Evolutionary conservation across 2,888 invertebrate genomes (phyloP).

Genomic region (Drosophila fungiperda): DNA sequence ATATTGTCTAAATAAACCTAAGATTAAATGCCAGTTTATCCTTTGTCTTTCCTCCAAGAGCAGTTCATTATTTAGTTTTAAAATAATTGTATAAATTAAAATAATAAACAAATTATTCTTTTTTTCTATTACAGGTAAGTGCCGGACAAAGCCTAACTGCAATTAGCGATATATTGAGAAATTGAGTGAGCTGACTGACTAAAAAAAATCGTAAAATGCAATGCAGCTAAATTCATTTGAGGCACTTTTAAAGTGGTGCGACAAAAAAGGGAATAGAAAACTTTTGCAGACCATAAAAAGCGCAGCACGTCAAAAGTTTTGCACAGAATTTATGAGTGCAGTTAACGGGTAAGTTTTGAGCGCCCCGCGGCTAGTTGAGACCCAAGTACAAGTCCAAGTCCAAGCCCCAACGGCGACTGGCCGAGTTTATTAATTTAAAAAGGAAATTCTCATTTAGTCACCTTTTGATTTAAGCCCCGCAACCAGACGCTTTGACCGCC

Average conservation of each 20-base stretch:
- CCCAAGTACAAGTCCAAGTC: constrained; percentile 29
- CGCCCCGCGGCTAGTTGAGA: constrained; percentile 25
- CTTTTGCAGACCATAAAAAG: constrained; percentile 60
- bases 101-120: constrained; percentile 22
- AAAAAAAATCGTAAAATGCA: constrained; percentile 23
- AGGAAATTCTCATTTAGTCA: constrained; percentile 85
- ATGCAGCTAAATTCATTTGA: constrained; percentile 27
- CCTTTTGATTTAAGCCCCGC: constrained; percentile 78
- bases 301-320: constrained; percentile 73
- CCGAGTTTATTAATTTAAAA: constrained; percentile 83
- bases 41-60: not conserved
- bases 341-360: constrained; percentile 74
- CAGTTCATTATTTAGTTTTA: not conserved
- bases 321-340: constrained; percentile 74
- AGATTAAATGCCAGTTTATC: not conserved
- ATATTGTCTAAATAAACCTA: not conserved
- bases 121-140: constrained; percentile 63
- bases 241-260: constrained; percentile 25
- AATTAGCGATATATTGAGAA: constrained; percentile 30
- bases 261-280: constrained; percentile 45
- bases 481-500: constrained; percentile 22
- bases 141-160: constrained; percentile 32
- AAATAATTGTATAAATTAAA: not conserved
- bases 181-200: constrained; percentile 20
- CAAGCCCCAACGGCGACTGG: constrained; percentile 27